phyloP scores from a whole-genome alignment of 2,888 invertebrate species.

The Xylota sylvarum region DNA sequence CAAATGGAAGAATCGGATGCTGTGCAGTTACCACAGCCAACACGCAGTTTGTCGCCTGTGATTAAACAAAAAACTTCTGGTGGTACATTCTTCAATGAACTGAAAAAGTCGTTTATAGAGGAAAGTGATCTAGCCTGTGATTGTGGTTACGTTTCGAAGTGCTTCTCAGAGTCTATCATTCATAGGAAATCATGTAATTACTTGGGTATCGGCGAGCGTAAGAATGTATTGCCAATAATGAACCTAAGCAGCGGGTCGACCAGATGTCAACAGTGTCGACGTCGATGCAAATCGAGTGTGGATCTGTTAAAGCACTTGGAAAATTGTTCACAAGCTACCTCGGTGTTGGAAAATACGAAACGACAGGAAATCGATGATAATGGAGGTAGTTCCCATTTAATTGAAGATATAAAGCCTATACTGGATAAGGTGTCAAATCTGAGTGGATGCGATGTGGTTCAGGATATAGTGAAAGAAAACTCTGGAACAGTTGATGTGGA shows the following conservation, averaged over 20 bases:
- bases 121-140: slow-evolving; percentile 88
- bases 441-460: slow-evolving; percentile 68
- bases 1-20: slow-evolving; percentile 80
- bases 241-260: slow-evolving; percentile 87
- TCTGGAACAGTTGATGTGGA: slow-evolving; percentile 43
- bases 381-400: slow-evolving; percentile 86
- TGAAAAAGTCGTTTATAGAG: slow-evolving; percentile 90
- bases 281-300: slow-evolving; percentile 93
- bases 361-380: slow-evolving; percentile 83
- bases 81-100: slow-evolving; percentile 90
- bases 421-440: slow-evolving; percentile 87
- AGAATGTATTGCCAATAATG: slow-evolving; percentile 79
- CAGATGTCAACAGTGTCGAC: slow-evolving; percentile 94
- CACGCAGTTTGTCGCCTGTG: slow-evolving; percentile 78
- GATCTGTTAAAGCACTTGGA: slow-evolving; percentile 91
- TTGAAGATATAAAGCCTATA: slow-evolving; percentile 93
- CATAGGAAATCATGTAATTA: slow-evolving; percentile 89
- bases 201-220: slow-evolving; percentile 82
- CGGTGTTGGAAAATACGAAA: slow-evolving; percentile 82
- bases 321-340: slow-evolving; percentile 87
- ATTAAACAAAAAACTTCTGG: slow-evolving; percentile 78
- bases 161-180: slow-evolving; percentile 91
- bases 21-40: slow-evolving; percentile 80
- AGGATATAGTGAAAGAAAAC: slow-evolving; percentile 53
- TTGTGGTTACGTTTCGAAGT: slow-evolving; percentile 92